Conservation (phyloP, 64 coral and sea anemone genomes). For the Cladopsammia gracilis region DNA sequence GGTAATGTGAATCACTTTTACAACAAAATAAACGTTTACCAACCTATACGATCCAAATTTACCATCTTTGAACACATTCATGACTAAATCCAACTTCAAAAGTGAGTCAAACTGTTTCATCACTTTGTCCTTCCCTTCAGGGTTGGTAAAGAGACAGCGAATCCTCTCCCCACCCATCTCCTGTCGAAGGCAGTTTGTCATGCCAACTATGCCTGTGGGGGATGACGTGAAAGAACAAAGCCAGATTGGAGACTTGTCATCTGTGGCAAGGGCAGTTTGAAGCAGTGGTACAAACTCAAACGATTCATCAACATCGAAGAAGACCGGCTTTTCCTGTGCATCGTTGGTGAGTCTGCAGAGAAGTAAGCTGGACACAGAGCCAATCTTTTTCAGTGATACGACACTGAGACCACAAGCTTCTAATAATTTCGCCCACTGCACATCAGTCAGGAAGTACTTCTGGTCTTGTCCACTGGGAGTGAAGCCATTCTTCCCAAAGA, state of each 20-base stretch:
- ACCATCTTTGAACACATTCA: constrained; percentile 79
- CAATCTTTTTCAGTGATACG: constrained; percentile 63
- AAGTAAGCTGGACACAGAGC: constrained; percentile 60
- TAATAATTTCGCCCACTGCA: constrained; percentile 10
- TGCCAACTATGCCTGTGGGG: constrained; percentile 79
- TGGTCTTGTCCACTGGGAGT: neutral
- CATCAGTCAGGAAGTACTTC: constrained; percentile 40
- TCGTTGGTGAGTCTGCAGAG: constrained; percentile 60
- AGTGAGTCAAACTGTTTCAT: constrained; percentile 47
- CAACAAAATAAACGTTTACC: neutral
- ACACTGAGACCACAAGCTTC: constrained; percentile 47
- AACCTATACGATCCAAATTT: constrained; percentile 61
- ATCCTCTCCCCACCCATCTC: constrained; percentile 89
- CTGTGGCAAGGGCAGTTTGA: constrained; percentile 49
- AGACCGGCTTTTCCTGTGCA: constrained; percentile 57
- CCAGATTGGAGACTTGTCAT: constrained; percentile 72
- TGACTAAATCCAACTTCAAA: constrained; percentile 73
- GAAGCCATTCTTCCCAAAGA: constrained; percentile 38
- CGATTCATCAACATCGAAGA: constrained; percentile 77
- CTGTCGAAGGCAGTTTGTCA: constrained; percentile 86
- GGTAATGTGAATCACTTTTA: neutral
- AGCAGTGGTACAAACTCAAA: constrained; percentile 79
- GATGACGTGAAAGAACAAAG: constrained; percentile 16
- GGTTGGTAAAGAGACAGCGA: constrained; percentile 73
- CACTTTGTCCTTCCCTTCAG: constrained; percentile 25